Percentiles rank a stretch among this genome's conserved stretches.
These are phyloP conservation scores for Tauraco erythrolophus DNA, from an alignment of 2,113 vertebrate genomes.

Conservation along the genomic window DNA sequence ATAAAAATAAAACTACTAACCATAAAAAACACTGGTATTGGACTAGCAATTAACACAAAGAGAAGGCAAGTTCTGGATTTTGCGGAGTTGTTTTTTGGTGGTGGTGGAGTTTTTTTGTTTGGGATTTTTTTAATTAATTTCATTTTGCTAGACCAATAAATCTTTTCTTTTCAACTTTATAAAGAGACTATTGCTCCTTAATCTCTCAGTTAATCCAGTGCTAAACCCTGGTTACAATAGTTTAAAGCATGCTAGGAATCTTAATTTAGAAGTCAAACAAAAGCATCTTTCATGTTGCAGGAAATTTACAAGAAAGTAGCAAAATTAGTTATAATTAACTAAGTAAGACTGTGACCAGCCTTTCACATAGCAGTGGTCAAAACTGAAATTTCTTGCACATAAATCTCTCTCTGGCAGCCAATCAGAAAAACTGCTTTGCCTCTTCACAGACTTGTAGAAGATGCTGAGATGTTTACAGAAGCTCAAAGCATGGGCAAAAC, in stretches of 20 bases:
- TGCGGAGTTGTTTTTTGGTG: neutral
- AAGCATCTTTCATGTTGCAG: constrained; percentile 6
- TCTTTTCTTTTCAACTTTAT: constrained; percentile 9
- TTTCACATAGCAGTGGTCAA: neutral
- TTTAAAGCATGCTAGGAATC: constrained; percentile 54
- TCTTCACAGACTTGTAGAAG: neutral
- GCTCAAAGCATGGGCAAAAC: constrained; percentile 3
- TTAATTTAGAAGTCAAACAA: constrained; percentile 48
- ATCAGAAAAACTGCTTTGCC: neutral
- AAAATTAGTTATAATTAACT: constrained; percentile 2
- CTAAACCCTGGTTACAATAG: neutral
- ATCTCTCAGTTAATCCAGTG: constrained; percentile 46
- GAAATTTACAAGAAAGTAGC: constrained; percentile 25
- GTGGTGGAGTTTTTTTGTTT: neutral
- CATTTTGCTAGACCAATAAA: neutral
- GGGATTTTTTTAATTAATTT: neutral
- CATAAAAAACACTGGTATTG: neutral
- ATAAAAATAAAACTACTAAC: neutral
- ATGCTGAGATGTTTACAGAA: constrained; percentile 39
- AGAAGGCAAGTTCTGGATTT: neutral
- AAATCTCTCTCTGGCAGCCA: neutral
- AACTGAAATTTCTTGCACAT: neutral
- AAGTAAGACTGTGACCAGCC: neutral
- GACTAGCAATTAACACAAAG: neutral
- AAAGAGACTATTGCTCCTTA: neutral